Evolutionary conservation across 2,113 vertebrate species (phyloP).

Genomic region (Hemiscyllium ocellatum): DNA sequence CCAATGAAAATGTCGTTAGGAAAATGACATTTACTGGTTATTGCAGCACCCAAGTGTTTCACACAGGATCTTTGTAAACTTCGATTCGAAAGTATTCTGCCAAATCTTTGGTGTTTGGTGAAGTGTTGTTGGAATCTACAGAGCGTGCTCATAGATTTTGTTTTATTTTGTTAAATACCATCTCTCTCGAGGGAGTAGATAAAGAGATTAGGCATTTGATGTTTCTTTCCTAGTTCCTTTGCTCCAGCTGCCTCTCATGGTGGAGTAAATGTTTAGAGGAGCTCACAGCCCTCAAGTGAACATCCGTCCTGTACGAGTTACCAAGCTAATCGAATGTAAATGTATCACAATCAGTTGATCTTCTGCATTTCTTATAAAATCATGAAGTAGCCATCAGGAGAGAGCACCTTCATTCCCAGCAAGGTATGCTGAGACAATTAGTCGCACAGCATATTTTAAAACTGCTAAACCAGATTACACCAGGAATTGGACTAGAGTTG

Average conservation of each 20-base stretch:
- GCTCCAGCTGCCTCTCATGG: neutral
- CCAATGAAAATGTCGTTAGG: neutral
- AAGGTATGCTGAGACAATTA: neutral
- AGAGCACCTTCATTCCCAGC: neutral
- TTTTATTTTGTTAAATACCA: neutral
- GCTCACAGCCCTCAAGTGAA: neutral
- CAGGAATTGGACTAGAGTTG: neutral
- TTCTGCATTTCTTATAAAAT: neutral
- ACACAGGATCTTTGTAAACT: neutral
- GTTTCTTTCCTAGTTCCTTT: neutral
- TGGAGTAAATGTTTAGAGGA: neutral
- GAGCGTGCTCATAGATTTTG: neutral
- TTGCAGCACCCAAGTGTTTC: neutral
- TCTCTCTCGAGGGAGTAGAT: neutral
- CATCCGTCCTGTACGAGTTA: neutral
- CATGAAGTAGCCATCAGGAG: neutral
- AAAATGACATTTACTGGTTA: conserved; percentile 9
- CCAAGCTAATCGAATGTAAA: neutral
- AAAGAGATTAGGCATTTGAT: neutral
- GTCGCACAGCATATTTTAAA: neutral
- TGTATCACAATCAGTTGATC: neutral
- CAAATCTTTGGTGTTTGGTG: neutral
- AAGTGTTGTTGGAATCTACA: neutral
- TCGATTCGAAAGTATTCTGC: neutral
- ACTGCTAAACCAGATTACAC: neutral